Percentiles rank a stretch among this genome's conserved stretches.
phyloP scores from a whole-genome alignment of 2,113 vertebrate genomes.

The Xenopus laevis region DNA sequence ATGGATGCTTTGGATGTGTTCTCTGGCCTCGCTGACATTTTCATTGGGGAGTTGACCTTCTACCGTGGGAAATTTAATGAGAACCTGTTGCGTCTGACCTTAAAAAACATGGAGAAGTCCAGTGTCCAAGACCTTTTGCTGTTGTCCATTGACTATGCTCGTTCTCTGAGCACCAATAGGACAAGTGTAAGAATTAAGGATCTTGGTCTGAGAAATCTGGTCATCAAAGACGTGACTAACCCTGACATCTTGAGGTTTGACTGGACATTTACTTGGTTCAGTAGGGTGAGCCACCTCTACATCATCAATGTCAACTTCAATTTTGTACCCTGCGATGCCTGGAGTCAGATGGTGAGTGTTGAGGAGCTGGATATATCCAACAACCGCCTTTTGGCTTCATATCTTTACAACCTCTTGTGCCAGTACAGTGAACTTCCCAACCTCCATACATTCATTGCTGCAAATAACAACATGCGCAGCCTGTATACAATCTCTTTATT shows the following conservation, averaged over 20 bases:
- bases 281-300: constrained; percentile 60
- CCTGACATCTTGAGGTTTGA: constrained; percentile 78
- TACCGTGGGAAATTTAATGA: constrained; percentile 80
- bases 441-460: constrained; percentile 60
- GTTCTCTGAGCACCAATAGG: constrained; percentile 59
- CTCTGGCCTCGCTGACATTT: constrained; percentile 55
- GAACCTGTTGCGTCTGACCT: constrained; percentile 67
- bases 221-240: constrained; percentile 78
- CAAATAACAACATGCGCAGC: constrained; percentile 63
- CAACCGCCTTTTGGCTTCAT: constrained; percentile 61
- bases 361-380: constrained; percentile 61
- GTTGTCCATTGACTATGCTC: constrained; percentile 77
- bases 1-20: constrained; percentile 61
- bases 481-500: constrained; percentile 59
- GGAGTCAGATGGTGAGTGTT: constrained; percentile 63
- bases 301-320: constrained; percentile 76
- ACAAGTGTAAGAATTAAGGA: constrained; percentile 52
- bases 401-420: constrained; percentile 68
- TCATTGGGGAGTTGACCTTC: constrained; percentile 61
- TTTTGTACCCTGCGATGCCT: constrained; percentile 72
- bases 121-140: constrained; percentile 58
- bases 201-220: constrained; percentile 59
- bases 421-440: constrained; percentile 57
- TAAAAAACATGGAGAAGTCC: constrained; percentile 63
- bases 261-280: constrained; percentile 80